phyloP scores from a whole-genome alignment of 2,888 invertebrate genomes.

The Plebejus argus region DNA sequence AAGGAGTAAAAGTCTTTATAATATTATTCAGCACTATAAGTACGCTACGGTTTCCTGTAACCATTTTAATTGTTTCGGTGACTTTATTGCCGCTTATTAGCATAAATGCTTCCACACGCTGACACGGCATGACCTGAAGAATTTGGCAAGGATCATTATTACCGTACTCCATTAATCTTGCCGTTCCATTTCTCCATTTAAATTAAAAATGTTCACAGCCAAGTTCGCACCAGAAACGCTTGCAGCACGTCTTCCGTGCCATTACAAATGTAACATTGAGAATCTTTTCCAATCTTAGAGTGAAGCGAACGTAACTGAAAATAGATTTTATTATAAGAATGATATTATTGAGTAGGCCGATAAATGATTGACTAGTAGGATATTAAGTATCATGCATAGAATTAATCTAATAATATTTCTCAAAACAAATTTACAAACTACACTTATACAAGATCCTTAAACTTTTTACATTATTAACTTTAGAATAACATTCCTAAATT shows the following conservation, averaged over 20 bases:
- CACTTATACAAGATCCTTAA: no score
- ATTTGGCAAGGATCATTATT: slow-evolving; percentile 25
- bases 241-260: not conserved
- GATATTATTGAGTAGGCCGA: no score
- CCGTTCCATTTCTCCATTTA: slow-evolving; percentile 19
- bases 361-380: no score
- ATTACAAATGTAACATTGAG: slow-evolving; percentile 7
- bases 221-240: slow-evolving; percentile 15
- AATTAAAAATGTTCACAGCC: slow-evolving; percentile 20
- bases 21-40: no score
- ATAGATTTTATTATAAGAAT: not conserved
- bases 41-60: not conserved
- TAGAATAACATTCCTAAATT: no score
- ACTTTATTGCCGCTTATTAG: not conserved
- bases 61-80: slow-evolving; percentile 3
- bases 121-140: slow-evolving; percentile 12
- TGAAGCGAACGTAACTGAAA: not conserved
- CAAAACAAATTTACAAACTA: no score
- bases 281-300: not conserved
- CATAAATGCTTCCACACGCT: slow-evolving; percentile 6
- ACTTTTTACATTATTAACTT: no score
- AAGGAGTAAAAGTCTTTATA: no score
- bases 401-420: no score
- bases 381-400: no score
- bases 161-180: not conserved